Base-by-base conservation (phyloP, 37 sponge, comb jelly and placozoan genomes). In the Chondrilla cf. caribensis region DNA sequence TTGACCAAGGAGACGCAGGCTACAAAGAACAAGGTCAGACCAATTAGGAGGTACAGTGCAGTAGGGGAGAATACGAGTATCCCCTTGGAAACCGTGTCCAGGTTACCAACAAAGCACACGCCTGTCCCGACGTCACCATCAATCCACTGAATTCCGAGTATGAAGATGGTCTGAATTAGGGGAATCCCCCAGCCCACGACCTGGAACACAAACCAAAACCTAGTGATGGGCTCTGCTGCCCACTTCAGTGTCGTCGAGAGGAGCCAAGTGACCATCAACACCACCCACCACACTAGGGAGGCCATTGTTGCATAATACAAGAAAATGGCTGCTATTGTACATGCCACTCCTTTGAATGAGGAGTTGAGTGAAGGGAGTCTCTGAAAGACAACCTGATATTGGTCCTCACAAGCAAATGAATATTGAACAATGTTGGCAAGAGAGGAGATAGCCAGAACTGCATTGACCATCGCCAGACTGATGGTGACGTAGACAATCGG, bases 251-350 rank as follows among this genome's bases (percentile, higher is more conserved):
- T 81, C 15, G 97, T 89, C 31, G 97, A 94, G 51, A 97, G 79
- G 81, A 93, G 91, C 97, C 97, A 97, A 32, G 97, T 97, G 62
- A 97, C 60, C 14, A 92, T 93, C 65, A 97, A 83, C 6, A 97
- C 77, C 29, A 93, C 92, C 97, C 97, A 97, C 96, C 96, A 92
- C 7, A 89, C 42, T 3, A 71, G 66, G 0, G 90, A 83, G 0
- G 95, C 95, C 92, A 91, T 95, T 38, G 86, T 87, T 37, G 84
- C 77, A 83, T 81, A 95, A 76, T 95, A 95, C 54, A 89, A 81
- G 8, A 95, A 36, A 33, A 91, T 73, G 54, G 88, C 88, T 32
- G 87, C 58, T 32, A 85, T 86, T 42, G 89, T 87, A 79, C 95
- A 95, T 38, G 84, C 72, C 5, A 67, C 38, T 29, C 58, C 24